phyloP scores from a whole-genome alignment of 2,113 vertebrate genomes.

The Globicephala melas region DNA sequence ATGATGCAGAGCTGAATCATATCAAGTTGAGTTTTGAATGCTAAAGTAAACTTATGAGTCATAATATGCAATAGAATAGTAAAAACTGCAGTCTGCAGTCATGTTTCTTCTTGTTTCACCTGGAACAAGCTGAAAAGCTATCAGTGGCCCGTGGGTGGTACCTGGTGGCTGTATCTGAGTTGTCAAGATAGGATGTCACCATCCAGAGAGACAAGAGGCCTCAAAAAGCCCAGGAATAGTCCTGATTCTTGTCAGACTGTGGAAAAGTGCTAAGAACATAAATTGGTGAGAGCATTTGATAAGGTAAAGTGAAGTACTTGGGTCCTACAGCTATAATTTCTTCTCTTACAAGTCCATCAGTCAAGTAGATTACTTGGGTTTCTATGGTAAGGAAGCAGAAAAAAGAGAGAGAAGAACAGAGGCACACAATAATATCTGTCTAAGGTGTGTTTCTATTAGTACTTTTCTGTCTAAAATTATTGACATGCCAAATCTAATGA shows the following conservation, averaged over 20 bases:
- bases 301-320: neutral
- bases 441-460: neutral
- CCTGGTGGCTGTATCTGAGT: conserved; percentile 3
- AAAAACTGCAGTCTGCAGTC: neutral
- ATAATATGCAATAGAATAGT: neutral
- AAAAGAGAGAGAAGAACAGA: neutral
- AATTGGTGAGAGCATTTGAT: conserved; percentile 37
- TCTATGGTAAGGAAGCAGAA: neutral
- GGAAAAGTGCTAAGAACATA: conserved; percentile 19
- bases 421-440: neutral
- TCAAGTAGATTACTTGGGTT: conserved; percentile 20
- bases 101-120: neutral
- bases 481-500: neutral
- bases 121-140: neutral
- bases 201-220: neutral
- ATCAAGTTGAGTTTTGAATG: neutral
- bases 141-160: conserved; percentile 16
- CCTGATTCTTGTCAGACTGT: conserved; percentile 42
- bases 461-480: neutral
- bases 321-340: neutral
- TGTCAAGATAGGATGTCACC: conserved; percentile 51
- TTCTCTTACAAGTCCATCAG: neutral
- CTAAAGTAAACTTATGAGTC: neutral
- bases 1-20: neutral
- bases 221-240: neutral